Base-by-base conservation (phyloP, 2,888 invertebrate species). In the Zele albiditarsus region DNA sequence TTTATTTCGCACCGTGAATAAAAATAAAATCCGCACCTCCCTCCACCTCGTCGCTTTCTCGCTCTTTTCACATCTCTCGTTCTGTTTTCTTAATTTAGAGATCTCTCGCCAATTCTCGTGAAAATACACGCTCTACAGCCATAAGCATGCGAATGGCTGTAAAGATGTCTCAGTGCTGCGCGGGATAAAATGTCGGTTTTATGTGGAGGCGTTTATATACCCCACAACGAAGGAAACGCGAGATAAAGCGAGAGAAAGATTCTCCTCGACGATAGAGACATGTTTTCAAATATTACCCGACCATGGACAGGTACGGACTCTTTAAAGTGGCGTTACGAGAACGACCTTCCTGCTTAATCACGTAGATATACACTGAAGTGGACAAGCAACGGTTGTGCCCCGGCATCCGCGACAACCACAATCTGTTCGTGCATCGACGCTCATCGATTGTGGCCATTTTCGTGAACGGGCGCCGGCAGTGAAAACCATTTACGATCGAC, bases 231-330 rank as follows among this genome's bases (percentile, higher is more conserved):
- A 46, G 46, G 3, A 46, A 46, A 46, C 14, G 46, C 4, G n/a
- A 46, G 46, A 46, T 46, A n/a, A n/a, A 46, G 62, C 78, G 80
- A 57, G 66, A 42, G 71, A 63, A 74, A 87, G 87, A 87, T 87
- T 85, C 85, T 81, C 82, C 81, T 78, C 78, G 82, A 82, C 85
- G 88, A 88, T 88, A 88, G 87, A 88, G 88, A 88, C 88, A 85
- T 88, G 88, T 85, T 88, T 87, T 88, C 86, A 85, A 84, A 87
- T 85, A 87, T 87, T 87, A 88, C 86, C 86, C 84, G 83, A 78
- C 82, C 84, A 83, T 83, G 85, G 88, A 88, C 88, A 88, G 87
- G 84, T 88, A 88, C 86, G 86, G 84, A 84, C 85, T 86, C 84
- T 87, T 74, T 86, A 87, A 86, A 83, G 84, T 75, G 83, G 81